Evolutionary conservation across 2,797 vertebrate genomes (phyloP), one percentile per base, ranked within the genome.

Genomic region (Pseudochaenichthys georgianus): DNA sequence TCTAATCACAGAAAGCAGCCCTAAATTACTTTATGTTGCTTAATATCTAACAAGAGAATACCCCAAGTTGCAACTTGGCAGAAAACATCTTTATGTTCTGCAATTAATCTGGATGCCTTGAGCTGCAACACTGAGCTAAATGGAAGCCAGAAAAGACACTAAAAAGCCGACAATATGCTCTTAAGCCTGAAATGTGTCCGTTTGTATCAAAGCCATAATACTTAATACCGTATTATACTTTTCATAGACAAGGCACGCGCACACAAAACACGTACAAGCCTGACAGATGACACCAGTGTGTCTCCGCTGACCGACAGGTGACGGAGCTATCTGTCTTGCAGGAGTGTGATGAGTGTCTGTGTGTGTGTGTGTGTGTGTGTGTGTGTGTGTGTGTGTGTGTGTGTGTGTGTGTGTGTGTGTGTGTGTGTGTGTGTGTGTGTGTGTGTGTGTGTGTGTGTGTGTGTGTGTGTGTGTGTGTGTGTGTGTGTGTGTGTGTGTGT

Each of bases 301-400:
- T 82, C 42, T 15, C 13, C 41, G 43, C 54, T 63, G 79, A 81
- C 68, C 43, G 74, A 75, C 86, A 84, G 81, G 81, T 87, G 81
- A 87, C 78, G 5, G 45, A 64, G 66, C 65, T 67, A 7, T n/a
- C 74, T 50, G 51, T 62, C 75, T 70, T 69, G 70, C 52, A 61
- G 60, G 63, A 67, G 38, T 66, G 66, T 78, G 79, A 68, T 63
- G 28, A 0, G 28, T 38, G 48, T 53, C 70, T 73, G 73, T 38
- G 7, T 7, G 6, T 38, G 7, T 38, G 34, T 38, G 34, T 38
- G 34, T 9, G 34, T 38, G 34, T 9, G 34, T 38, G 34, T 38
- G 34, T 38, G 34, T 38, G 7, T 38, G 34, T 38, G 34, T 38
- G 34, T 38, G 34, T 38, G 34, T 38, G 6, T 38, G 34, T 38